Conservation (phyloP, 2,888 invertebrate genomes). For the Parnassius apollo region DNA sequence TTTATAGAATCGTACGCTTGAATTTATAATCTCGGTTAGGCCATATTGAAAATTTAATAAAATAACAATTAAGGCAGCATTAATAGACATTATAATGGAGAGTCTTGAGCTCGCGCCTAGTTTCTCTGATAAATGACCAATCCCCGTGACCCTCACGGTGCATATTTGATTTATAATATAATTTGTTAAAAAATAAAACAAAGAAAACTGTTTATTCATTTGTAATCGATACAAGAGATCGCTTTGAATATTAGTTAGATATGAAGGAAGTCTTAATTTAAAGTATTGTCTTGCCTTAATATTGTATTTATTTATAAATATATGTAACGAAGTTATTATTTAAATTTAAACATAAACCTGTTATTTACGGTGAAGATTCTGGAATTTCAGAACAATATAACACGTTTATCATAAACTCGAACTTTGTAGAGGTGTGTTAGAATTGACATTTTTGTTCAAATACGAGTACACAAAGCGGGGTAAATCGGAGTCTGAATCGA, state of each 20-base stretch:
- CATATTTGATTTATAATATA: constrained; percentile 78
- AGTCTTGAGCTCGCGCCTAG: constrained; percentile 56
- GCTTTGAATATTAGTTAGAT: constrained; percentile 50
- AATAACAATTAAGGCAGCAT: constrained; percentile 76
- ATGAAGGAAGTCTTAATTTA: not conserved
- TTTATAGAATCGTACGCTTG: not conserved
- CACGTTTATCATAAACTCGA: too few relatives aligned
- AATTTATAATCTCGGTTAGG: constrained; percentile 62
- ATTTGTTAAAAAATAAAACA: constrained; percentile 62
- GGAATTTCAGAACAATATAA: too few relatives aligned
- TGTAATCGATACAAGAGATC: constrained; percentile 71
- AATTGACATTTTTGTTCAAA: too few relatives aligned
- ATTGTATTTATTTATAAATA: too few relatives aligned
- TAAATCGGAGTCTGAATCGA: too few relatives aligned
- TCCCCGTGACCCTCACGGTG: constrained; percentile 64
- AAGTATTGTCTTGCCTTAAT: constrained; percentile 2
- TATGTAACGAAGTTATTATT: not conserved
- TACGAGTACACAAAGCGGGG: too few relatives aligned
- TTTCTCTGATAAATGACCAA: constrained; percentile 70
- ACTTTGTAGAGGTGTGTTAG: too few relatives aligned
- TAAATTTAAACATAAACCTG: not conserved
- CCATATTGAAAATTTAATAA: constrained; percentile 74
- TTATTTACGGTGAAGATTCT: too few relatives aligned
- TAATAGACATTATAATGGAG: constrained; percentile 68
- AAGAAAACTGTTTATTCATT: constrained; percentile 70